Evolutionary conservation across 1,140 invertebrate genomes (phyloP), one percentile per base, ranked within the genome.

Genomic region (Carposina sasakii): DNA sequence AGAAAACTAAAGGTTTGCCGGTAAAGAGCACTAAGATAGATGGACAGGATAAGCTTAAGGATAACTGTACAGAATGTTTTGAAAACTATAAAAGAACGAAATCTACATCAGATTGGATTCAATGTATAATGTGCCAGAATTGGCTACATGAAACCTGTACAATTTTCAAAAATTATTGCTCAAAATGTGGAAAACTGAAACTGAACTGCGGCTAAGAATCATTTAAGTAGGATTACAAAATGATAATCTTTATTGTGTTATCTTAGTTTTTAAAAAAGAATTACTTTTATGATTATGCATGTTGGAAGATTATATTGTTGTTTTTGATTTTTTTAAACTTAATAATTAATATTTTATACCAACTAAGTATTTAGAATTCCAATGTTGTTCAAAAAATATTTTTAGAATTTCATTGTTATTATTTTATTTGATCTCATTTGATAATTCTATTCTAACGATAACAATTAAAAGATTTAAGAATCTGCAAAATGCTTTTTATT

Each of bases 31-130:
- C 43, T 22, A 4, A 48, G 53, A 48, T 17, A 41, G n/a, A n/a
- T n/a, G n/a, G n/a, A n/a, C n/a, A 57, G 48, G 26, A 48, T 54
- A 40, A 33, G 42, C 28, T 46, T 42, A 45, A 58, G 34, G 42
- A 55, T 53, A 36, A 51, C 53, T 55, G 52, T 30, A 39, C 41
- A 55, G 46, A 62, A 56, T 62, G 52, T 36, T 58, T 58, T 41
- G 55, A 55, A 16, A 58, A 49, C 46, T 56, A 61, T 23, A 57
- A 53, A 48, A 42, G 37, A 22, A 55, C 60, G 9, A 60, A 59
- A 47, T 64, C 57, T 13, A 60, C 55, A 50, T 60, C 52, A 39
- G 58, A 64, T 54, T 64, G 62, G 54, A 64, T 61, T 51, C 28
- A 48, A 44, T 60, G 57, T 52, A 10, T 52, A 16, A 57, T 39